Conservation (phyloP, 30 jellyfish, hydroid and myxozoan species). For the Chrysaora quinquecirrha region DNA sequence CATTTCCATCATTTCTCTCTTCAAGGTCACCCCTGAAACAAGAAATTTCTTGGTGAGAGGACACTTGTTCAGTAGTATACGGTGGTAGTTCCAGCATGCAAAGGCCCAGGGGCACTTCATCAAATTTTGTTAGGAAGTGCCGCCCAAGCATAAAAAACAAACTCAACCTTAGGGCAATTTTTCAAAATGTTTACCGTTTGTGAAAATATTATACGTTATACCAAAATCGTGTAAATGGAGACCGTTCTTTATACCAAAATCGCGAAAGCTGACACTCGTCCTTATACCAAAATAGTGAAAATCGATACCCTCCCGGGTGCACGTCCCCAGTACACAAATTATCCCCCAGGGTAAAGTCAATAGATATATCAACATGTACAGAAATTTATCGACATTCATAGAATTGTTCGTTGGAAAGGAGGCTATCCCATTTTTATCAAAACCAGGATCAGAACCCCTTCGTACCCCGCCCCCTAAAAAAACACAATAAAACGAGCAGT, state of each 20-base stretch:
- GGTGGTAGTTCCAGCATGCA: not conserved
- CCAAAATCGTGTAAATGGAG: too few relatives aligned
- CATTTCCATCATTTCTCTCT: slow-evolving; percentile 16
- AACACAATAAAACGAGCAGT: not conserved
- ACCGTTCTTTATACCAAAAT: too few relatives aligned
- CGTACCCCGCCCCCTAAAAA: not conserved
- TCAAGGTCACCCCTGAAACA: slow-evolving; percentile 66
- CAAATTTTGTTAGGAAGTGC: too few relatives aligned
- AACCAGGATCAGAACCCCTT: not conserved
- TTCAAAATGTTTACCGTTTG: too few relatives aligned
- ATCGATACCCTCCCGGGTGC: too few relatives aligned
- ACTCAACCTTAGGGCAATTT: too few relatives aligned
- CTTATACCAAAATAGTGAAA: too few relatives aligned
- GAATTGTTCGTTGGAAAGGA: not conserved
- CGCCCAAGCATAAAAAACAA: too few relatives aligned
- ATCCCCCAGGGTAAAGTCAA: not conserved
- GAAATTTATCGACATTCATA: not conserved
- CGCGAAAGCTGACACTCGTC: too few relatives aligned
- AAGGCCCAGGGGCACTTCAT: not conserved
- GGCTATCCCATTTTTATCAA: not conserved
- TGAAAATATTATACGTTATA: too few relatives aligned
- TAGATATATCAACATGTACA: not conserved
- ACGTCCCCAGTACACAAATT: too few relatives aligned
- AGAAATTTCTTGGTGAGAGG: not conserved
- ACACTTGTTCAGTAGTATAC: not conserved